phyloP scores from a whole-genome alignment of 2,888 invertebrate genomes.

The Aphodius granarius region DNA sequence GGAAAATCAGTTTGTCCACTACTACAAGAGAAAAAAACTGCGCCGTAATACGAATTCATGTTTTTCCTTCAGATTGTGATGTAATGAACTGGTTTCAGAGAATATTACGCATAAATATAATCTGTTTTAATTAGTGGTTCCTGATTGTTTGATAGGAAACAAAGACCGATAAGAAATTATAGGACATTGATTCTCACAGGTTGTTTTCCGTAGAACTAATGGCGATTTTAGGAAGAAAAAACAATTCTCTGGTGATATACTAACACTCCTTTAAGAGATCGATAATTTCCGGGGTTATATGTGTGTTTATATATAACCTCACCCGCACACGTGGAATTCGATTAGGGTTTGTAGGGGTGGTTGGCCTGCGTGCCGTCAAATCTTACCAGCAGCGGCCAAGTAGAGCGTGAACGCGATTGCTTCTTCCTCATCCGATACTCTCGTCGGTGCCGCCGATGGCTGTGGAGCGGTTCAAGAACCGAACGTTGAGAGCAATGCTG shows the following conservation, averaged over 20 bases:
- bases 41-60: not conserved
- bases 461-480: slow-evolving; percentile 6
- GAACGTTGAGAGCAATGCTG: slow-evolving; percentile 42
- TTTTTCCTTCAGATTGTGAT: not conserved
- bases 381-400: slow-evolving; percentile 30
- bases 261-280: not conserved
- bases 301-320: not conserved
- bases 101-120: too few species aligned
- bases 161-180: too few species aligned
- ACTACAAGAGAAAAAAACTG: not conserved
- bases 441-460: slow-evolving; percentile 3
- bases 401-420: slow-evolving; percentile 49
- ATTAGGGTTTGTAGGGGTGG: slow-evolving; percentile 7
- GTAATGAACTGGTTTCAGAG: not conserved
- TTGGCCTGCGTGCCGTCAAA: not conserved
- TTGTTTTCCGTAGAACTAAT: too few species aligned
- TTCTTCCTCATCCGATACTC: slow-evolving; percentile 31
- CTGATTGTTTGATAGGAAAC: too few species aligned
- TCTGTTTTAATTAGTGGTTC: too few species aligned
- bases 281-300: not conserved
- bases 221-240: too few species aligned
- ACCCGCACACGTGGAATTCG: slow-evolving; percentile 1
- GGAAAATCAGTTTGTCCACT: not conserved
- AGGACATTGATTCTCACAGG: too few species aligned
- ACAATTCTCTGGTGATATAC: too few species aligned